phyloP scores from a whole-genome alignment of 2,888 invertebrate species.

The Macrosiphum euphorbiae region DNA sequence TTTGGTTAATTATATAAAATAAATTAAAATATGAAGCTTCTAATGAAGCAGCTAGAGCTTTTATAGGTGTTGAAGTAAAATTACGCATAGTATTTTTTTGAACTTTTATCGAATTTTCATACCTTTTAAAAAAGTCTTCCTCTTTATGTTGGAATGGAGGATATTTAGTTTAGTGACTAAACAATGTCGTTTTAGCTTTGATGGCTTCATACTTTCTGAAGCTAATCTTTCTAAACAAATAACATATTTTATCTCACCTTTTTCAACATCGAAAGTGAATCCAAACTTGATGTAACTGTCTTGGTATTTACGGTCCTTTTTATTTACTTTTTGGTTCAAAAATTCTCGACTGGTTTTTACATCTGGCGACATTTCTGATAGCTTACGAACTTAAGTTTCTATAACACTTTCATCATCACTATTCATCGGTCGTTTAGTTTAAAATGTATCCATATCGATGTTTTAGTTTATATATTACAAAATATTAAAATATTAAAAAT shows the following conservation, averaged over 20 bases:
- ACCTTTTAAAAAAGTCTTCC: constrained; percentile 27
- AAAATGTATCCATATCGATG: constrained; percentile 26
- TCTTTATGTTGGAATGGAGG: constrained; percentile 35
- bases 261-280: constrained; percentile 31
- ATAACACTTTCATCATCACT: constrained; percentile 36
- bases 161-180: constrained; percentile 35
- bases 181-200: constrained; percentile 46
- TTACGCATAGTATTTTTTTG: constrained; percentile 31
- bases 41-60: constrained; percentile 33
- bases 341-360: background rate
- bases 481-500: constrained; percentile 33
- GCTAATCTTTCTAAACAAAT: too few relatives aligned
- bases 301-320: constrained; percentile 38
- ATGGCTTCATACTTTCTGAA: constrained; percentile 32
- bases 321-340: background rate
- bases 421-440: constrained; percentile 36
- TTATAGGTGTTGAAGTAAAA: constrained; percentile 1
- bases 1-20: background rate
- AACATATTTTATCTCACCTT: too few relatives aligned
- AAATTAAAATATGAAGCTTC: constrained; percentile 3
- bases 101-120: constrained; percentile 38
- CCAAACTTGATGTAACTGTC: background rate
- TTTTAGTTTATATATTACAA: constrained; percentile 44
- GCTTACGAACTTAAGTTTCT: constrained; percentile 26
- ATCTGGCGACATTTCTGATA: background rate